These are phyloP conservation scores for Corvus cornix DNA, from an alignment of 2,113 vertebrate species.

Conservation along the genomic window DNA sequence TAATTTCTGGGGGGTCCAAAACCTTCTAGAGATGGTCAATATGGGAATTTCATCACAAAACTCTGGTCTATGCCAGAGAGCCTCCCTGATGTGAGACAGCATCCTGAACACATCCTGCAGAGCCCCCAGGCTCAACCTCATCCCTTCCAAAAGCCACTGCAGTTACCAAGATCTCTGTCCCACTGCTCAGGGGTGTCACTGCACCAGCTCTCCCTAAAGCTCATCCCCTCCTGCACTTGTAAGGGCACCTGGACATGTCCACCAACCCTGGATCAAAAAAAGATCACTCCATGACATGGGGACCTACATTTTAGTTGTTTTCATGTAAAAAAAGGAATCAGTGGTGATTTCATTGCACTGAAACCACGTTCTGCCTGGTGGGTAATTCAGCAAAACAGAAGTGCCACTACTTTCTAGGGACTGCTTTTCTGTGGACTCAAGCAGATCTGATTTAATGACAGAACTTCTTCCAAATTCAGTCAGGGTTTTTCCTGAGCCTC, in stretches of 20 bases:
- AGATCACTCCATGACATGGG: neutral
- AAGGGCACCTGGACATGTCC: neutral
- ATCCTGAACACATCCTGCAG: neutral
- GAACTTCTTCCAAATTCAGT: neutral
- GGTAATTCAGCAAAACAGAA: neutral
- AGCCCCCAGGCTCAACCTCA: neutral
- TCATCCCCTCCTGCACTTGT: fast-evolving
- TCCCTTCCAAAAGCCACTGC: neutral
- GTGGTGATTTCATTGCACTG: neutral
- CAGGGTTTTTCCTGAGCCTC: neutral
- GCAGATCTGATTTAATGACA: neutral
- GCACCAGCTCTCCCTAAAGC: neutral
- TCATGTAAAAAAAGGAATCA: neutral
- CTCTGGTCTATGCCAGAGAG: neutral
- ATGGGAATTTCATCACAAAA: neutral
- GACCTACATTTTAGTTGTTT: neutral
- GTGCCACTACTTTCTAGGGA: neutral
- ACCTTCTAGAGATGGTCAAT: neutral
- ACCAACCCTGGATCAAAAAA: neutral
- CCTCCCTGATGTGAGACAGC: neutral
- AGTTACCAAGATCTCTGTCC: neutral
- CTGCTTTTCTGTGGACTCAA: neutral
- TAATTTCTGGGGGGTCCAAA: neutral
- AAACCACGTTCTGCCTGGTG: fast-evolving
- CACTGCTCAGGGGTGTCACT: neutral